Base-by-base conservation (phyloP, 2,797 vertebrate species). In the Sebastes diaconus region DNA sequence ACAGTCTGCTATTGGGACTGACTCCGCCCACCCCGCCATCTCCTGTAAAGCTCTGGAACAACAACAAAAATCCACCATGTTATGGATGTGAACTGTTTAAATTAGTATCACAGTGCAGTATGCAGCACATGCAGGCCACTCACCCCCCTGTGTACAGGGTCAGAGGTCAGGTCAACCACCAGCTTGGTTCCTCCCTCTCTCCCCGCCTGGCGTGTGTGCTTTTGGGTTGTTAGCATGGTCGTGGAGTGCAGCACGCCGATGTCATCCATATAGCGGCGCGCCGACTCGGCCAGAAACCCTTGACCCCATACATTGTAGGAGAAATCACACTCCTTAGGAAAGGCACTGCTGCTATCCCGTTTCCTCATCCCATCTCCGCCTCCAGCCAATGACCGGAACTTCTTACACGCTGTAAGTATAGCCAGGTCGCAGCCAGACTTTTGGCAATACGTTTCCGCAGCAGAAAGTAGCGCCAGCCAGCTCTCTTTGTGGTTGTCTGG, bases 401-500 rank as follows among this genome's bases (percentile, higher is more conserved):
- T 96, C 46, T 95, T 97, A 2, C 95, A 96, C 0, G 97, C 97
- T 0, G 96, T 97, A 36, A 98, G 93, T 59, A 98, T 95, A 84
- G 97, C 96, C 85, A 98, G 88, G 76, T 98, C 97, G 0, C 96
- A 97, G 84, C 97, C 97, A 0, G 97, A 97, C 81, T 95, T 96
- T 81, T 97, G 96, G 86, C 96, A 95, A 84, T 98, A 98, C 0
- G 91, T 87, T 68, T 98, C 97, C 0, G 96, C 97, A 0, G 97
- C 97, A 18, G 95, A 93, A 18, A 98, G 94, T 5, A 98, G 93
- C 0, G 94, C 96, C 87, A 96, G 93, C 97, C 97, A 98, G 92
- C 96, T 97, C 72, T 98, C 97, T 80, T 94, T 96, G 75, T 98
- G 97, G 94, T 97, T 97, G 92, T 97, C 97, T 42, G 96, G 96